Evolutionary conservation across 2,797 vertebrate species (phyloP), one percentile per base, ranked within the genome.

Genomic region (Alauda arvensis): DNA sequence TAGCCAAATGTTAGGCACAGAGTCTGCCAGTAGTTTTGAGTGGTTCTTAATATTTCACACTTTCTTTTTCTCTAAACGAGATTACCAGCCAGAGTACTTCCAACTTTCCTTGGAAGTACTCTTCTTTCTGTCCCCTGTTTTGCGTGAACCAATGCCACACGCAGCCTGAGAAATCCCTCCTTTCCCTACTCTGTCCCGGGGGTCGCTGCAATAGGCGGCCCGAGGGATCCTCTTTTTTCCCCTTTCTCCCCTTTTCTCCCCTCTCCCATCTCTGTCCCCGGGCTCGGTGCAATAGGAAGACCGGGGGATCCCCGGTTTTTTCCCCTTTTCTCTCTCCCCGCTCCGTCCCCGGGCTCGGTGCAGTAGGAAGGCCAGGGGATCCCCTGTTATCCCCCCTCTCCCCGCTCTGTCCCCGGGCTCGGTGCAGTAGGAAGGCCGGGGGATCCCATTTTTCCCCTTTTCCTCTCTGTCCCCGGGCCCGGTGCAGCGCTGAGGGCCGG

Each of bases 121-220:
- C 24, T 17, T 13, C 7, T 7, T 12, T 24, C 7, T 28, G 4
- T 1, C 15, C 16, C 17, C 13, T 5, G 3, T 8, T 52, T 23
- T 20, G 4, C 4, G 1, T 3, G 34, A 49, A 18, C 6, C 11
- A 28, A 1, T 3, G 5, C 49, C 2, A 12, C 1, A 3, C 10
- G 28, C 37, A 31, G 23, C 25, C 46, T 14, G 31, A 29, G 33
- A 60, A n/a, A 33, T 56, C 14, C 55, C 33, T 21, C 14, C 19
- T 23, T 61, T 23, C 6, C 21, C 21, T 10, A 15, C 39, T 46
- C 6, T 46, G 23, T 45, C 31, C 29, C 42, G 5, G 17, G 34
- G 9, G 5, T 11, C 9, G 18, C 19, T 42, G 28, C 39, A 8
- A 16, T 8, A 31, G 39, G 28, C 28, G 29, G 18, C 13, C 2